These are phyloP conservation scores for Anneissia japonica DNA, from an alignment of 35 echinoderm and acorn worm species.

Conservation along the genomic window DNA sequence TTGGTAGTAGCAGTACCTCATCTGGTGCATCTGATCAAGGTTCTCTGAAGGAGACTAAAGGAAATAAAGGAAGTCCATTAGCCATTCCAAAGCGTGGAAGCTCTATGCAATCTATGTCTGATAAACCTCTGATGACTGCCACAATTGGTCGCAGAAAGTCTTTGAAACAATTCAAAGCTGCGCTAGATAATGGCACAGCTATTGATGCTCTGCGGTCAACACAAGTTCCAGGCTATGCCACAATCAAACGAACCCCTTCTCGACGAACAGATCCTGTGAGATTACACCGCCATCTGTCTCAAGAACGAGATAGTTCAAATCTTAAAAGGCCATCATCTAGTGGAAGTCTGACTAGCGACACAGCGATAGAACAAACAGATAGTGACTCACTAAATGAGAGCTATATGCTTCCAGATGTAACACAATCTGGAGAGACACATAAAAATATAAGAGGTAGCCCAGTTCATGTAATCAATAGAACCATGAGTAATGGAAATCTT, in stretches of 20 bases:
- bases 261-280: slow-evolving; percentile 47
- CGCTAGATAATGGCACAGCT: slow-evolving; percentile 37
- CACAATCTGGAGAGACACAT: neutral
- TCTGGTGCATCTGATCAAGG: neutral
- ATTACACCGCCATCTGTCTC: slow-evolving; percentile 62
- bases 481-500: neutral
- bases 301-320: slow-evolving; percentile 46
- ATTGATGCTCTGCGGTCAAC: slow-evolving; percentile 33
- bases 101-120: slow-evolving; percentile 43
- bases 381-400: neutral
- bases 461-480: neutral
- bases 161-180: slow-evolving; percentile 82
- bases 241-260: slow-evolving; percentile 72
- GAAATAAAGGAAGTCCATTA: slow-evolving; percentile 43
- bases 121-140: slow-evolving; percentile 68
- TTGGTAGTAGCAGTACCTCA: slow-evolving; percentile 12
- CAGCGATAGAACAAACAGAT: neutral
- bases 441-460: neutral
- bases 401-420: neutral
- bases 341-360: neutral
- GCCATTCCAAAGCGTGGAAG: slow-evolving; percentile 79
- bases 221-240: slow-evolving; percentile 77
- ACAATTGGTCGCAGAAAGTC: slow-evolving; percentile 94
- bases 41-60: neutral
- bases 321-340: neutral